Evolutionary conservation across 1,140 invertebrate genomes (phyloP).

Genomic region (Lucilia cuprina): DNA sequence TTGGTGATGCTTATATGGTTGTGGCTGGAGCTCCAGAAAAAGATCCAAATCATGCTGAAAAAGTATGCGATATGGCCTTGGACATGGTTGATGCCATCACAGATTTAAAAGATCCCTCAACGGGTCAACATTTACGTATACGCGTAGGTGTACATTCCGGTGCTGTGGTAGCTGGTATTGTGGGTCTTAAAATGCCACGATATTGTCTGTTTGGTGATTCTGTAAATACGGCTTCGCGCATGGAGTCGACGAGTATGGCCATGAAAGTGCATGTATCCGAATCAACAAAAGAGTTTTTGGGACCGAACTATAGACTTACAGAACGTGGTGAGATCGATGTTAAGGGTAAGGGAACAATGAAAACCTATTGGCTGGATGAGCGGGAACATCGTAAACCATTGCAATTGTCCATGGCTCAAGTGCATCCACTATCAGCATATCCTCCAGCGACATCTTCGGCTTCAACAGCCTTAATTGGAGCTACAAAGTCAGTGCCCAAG

Average conservation of each 20-base stretch:
- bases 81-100: conserved; percentile 95
- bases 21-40: conserved; percentile 93
- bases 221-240: conserved; percentile 89
- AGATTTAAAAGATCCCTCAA: conserved; percentile 89
- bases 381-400: conserved; percentile 69
- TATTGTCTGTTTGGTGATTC: conserved; percentile 85
- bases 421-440: conserved; percentile 46
- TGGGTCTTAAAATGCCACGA: conserved; percentile 94
- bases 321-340: conserved; percentile 85
- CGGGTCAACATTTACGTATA: conserved; percentile 86
- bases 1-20: conserved; percentile 97
- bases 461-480: not conserved
- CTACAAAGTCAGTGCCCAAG: conserved; percentile 41
- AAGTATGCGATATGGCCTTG: conserved; percentile 94
- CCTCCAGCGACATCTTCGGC: not conserved
- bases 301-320: conserved; percentile 76
- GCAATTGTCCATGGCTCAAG: conserved; percentile 52
- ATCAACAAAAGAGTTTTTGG: conserved; percentile 80
- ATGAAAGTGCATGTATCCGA: conserved; percentile 96
- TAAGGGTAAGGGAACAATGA: conserved; percentile 90
- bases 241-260: conserved; percentile 90
- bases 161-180: conserved; percentile 92
- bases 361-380: conserved; percentile 88
- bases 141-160: conserved; percentile 90
- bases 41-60: conserved; percentile 88